Percentiles rank a stretch among this genome's conserved stretches.
phyloP scores from a whole-genome alignment of 2,888 invertebrate species.

The Thecocarcelia acutangulata region DNA sequence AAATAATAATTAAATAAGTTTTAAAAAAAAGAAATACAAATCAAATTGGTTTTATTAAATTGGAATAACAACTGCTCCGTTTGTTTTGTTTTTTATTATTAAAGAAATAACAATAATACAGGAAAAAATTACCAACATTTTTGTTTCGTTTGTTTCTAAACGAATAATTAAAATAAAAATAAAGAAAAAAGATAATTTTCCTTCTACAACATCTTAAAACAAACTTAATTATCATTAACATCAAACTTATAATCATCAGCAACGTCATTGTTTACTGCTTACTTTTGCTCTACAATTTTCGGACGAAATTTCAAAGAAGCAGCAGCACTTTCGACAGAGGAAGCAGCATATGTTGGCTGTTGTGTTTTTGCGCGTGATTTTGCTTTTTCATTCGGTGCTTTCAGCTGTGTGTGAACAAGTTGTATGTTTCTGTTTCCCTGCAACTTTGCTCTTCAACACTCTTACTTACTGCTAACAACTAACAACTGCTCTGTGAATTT shows the following conservation, averaged over 20 bases:
- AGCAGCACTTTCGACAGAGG: constrained; percentile 51
- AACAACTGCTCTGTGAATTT: constrained; percentile 46
- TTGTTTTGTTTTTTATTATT: no score
- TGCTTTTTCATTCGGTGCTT: constrained; percentile 45
- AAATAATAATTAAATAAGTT: constrained; percentile 39
- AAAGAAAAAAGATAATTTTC: constrained; percentile 51
- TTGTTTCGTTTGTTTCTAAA: constrained; percentile 12
- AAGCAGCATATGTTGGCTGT: constrained; percentile 53
- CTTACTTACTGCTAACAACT: constrained; percentile 39
- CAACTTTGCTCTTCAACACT: constrained; percentile 52
- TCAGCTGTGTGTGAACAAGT: constrained; percentile 18
- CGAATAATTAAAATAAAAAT: constrained; percentile 54
- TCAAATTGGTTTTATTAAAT: constrained; percentile 51
- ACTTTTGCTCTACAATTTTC: constrained; percentile 17
- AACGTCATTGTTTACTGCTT: constrained; percentile 28
- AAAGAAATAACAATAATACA: constrained; percentile 35
- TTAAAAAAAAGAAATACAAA: constrained; percentile 30
- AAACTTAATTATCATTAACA: constrained; percentile 8
- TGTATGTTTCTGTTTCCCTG: constrained; percentile 50
- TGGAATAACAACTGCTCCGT: constrained; percentile 55
- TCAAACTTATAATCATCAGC: constrained; percentile 21
- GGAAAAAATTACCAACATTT: constrained; percentile 1
- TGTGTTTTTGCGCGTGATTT: constrained; percentile 45
- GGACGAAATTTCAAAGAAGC: constrained; percentile 34
- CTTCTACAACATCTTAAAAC: constrained; percentile 13